A percentile compares a stretch with the other conserved stretches of the same genome.
Conservation (phyloP, 2,797 vertebrate species). For the Xerus rutilus region DNA sequence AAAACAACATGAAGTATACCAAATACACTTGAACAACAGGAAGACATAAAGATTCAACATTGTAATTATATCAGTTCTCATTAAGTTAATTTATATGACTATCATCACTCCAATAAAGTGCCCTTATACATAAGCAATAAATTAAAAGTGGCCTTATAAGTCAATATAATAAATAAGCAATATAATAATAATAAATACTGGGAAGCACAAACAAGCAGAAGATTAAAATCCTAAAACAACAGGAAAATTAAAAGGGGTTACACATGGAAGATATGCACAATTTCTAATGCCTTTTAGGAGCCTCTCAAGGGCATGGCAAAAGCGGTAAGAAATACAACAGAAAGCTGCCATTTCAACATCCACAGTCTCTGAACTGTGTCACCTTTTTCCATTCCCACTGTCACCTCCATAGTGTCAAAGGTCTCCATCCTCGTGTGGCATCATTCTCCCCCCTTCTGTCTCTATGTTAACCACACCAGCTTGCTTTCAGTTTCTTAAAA, state of each 20-base stretch:
- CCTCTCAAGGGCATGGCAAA: background rate
- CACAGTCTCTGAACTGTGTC: background rate
- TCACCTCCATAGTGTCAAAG: background rate
- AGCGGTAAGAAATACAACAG: background rate
- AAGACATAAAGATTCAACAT: background rate
- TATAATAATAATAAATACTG: background rate
- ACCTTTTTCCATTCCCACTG: background rate
- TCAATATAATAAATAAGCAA: background rate
- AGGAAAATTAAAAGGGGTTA: background rate
- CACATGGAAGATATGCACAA: background rate
- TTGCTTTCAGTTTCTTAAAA: background rate
- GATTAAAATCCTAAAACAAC: background rate
- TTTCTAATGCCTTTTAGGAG: background rate
- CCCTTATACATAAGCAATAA: too few species aligned
- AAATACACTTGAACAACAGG: background rate
- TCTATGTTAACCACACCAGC: background rate
- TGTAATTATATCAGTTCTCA: background rate
- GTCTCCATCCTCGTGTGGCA: background rate
- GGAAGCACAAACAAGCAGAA: background rate
- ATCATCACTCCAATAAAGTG: background rate
- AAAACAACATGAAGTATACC: background rate
- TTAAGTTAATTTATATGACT: background rate
- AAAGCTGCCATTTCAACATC: background rate
- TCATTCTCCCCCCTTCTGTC: background rate
- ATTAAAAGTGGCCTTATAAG: too few species aligned